Evolutionary conservation across 2,797 vertebrate genomes (phyloP).

Genomic region (Dicrostonyx torquatus): DNA sequence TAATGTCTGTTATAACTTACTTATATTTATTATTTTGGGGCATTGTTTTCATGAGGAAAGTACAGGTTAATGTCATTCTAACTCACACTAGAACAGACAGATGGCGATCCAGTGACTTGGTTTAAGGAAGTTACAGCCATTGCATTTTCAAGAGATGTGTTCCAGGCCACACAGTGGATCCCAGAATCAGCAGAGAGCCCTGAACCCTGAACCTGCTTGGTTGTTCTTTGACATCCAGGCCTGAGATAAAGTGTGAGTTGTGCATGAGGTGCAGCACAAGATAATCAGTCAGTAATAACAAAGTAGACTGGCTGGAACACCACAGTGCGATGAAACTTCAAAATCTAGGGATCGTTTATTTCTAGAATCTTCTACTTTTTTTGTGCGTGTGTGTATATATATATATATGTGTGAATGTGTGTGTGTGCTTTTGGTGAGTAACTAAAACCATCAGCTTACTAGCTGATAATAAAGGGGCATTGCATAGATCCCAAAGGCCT

Average conservation of each 20-base stretch:
- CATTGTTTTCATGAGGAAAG: not conserved
- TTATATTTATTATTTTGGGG: not conserved
- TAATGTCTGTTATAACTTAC: not conserved
- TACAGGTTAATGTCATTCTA: not conserved
- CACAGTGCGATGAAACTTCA: not conserved
- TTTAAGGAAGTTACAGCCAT: not conserved
- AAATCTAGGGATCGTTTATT: not conserved
- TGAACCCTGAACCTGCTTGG: not conserved
- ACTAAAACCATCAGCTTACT: not conserved
- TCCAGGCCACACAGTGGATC: not conserved
- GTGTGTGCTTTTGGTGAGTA: not conserved
- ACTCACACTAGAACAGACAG: not conserved
- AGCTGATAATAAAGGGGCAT: not conserved
- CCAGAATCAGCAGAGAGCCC: not conserved
- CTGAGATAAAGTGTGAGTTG: not conserved
- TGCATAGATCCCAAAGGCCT: not conserved
- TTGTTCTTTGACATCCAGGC: not conserved
- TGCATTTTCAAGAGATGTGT: not conserved
- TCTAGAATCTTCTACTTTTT: not conserved
- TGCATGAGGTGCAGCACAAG: not conserved
- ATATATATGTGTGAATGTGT: too few species aligned
- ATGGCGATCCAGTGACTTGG: not conserved
- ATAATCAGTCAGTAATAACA: not conserved
- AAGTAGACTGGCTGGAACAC: not conserved
- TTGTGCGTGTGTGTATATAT: too few species aligned